Base-by-base conservation (phyloP, 2,113 vertebrate species). In the Ageneiosus marmoratus region DNA sequence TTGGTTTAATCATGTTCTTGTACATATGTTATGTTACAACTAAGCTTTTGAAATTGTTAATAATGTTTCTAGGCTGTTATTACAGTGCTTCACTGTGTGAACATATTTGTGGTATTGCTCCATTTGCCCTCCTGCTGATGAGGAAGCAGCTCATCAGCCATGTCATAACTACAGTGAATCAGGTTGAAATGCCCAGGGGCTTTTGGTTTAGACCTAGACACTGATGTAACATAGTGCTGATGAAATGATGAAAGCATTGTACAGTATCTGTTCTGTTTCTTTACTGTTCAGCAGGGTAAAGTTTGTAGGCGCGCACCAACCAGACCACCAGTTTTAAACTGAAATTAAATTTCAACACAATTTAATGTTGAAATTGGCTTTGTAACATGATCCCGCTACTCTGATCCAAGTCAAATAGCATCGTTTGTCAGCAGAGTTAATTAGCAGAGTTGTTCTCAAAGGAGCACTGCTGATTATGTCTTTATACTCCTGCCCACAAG, bases 401-500 rank as follows among this genome's bases (percentile, higher is more conserved):
- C 70, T 37, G 32, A 74, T 82, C 44, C 70, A 32, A 75, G n/a
- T 74, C 55, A 62, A 75, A 82, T 7, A 22, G 13, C 69, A 20
- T 48, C 24, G 62, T 75, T 82, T 82, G 55, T 82, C 55, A 75
- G 80, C 53, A 48, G 53, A 58, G 67, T 72, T 65, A 56, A 70
- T 73, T 81, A 70, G n/a, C n/a, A n/a, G n/a, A n/a, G n/a, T n/a
- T 74, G 53, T 34, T 74, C 80, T 73, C 20, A 24, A 20, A 74
- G 70, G 80, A 60, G 41, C 20, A 1, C 51, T 20, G 24, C 34
- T 46, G 51, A 73, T 58, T 18, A 29, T 56, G 22, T 53, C 34
- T 55, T 48, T 79, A 78, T 11, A 29, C 77, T 69, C 48, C 20
- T 80, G 62, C 78, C 27, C 63, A 73, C 41, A 46, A 69, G 50